phyloP scores from a whole-genome alignment of 2,797 vertebrate species.

The Chiloscyllium punctatum region DNA sequence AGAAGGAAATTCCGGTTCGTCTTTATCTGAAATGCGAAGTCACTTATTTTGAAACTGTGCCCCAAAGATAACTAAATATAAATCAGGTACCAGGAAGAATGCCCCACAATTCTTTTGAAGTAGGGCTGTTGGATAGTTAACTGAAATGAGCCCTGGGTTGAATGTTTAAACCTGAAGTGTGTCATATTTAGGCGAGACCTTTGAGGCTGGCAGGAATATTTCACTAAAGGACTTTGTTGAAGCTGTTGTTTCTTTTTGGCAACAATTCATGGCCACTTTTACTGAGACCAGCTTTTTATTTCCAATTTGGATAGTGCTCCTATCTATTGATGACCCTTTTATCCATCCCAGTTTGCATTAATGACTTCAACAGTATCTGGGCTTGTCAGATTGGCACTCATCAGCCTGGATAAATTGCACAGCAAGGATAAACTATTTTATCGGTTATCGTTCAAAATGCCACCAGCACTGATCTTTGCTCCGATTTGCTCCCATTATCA shows the following conservation, averaged over 20 bases:
- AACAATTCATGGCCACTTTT: background rate
- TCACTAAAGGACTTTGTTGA: background rate
- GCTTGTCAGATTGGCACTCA: background rate
- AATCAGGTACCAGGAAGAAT: background rate
- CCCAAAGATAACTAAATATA: background rate
- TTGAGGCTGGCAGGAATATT: background rate
- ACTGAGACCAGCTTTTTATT: background rate
- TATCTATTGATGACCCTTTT: background rate
- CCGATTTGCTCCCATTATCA: background rate
- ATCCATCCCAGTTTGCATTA: background rate
- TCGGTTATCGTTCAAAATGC: background rate
- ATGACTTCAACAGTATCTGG: constrained; percentile 1
- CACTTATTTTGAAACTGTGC: no score
- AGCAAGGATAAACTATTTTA: background rate
- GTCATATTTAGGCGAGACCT: background rate
- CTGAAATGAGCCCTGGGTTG: background rate
- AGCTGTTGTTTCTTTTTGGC: background rate
- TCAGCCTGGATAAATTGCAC: background rate
- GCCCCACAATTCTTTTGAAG: background rate
- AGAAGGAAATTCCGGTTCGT: no score
- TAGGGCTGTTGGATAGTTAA: background rate
- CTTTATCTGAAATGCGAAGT: no score
- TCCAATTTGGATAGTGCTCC: background rate
- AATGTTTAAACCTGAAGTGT: background rate
- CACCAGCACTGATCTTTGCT: background rate